A percentile compares a stretch with the other conserved stretches of the same genome.
Evolutionary conservation across 2,113 vertebrate species (phyloP).

Genomic region (Chaenogobius annularis): DNA sequence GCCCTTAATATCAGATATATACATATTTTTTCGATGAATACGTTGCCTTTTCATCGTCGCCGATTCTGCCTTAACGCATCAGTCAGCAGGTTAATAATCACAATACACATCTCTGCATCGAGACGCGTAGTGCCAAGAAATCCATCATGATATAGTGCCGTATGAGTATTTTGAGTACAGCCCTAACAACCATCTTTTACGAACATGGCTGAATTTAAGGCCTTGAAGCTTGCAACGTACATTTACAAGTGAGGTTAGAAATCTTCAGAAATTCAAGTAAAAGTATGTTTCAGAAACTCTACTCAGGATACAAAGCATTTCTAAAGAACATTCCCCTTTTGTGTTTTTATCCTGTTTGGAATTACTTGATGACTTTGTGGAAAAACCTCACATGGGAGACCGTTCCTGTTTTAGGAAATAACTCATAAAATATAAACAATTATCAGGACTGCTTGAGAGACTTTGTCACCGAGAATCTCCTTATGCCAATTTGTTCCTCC

Average conservation of each 20-base stretch:
- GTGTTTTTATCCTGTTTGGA: conserved; percentile 52
- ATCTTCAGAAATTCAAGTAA: neutral
- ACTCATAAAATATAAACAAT: neutral
- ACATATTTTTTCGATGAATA: too few relatives aligned
- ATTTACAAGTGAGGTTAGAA: neutral
- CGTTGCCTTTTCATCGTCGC: too few relatives aligned
- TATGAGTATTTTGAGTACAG: too few relatives aligned
- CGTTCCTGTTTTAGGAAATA: conserved; percentile 20
- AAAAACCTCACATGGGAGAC: conserved; percentile 36
- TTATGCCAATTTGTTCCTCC: neutral
- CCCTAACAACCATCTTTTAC: too few relatives aligned
- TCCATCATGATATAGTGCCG: too few relatives aligned
- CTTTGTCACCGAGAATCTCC: neutral
- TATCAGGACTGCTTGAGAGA: neutral
- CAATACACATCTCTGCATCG: too few relatives aligned
- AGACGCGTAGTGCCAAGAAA: too few relatives aligned
- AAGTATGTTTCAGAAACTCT: neutral
- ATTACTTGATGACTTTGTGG: conserved; percentile 56
- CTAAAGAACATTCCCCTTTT: conserved; percentile 22
- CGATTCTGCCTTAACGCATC: too few relatives aligned
- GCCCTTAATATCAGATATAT: too few relatives aligned
- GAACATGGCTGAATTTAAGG: neutral
- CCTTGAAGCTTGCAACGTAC: neutral
- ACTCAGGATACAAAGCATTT: neutral
- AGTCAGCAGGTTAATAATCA: too few relatives aligned